Percentiles rank a stretch among this genome's conserved stretches.
Evolutionary conservation across 2,888 invertebrate genomes (phyloP).

Genomic region (Taphrorychus bicolor): DNA sequence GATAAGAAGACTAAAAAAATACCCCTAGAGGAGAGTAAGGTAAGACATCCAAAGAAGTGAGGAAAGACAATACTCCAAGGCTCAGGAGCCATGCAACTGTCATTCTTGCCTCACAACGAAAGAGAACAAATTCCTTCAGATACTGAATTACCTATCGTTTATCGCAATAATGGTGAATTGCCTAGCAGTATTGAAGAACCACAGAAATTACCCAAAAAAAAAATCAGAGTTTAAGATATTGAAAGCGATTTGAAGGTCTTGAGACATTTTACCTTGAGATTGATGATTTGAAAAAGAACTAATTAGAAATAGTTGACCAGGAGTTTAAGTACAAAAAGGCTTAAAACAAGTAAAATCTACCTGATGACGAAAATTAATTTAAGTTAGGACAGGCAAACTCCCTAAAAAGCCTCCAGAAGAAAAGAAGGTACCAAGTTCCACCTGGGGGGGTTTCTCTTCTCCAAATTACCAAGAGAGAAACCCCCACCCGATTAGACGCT

Average conservation of each 20-base stretch:
- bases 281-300: constrained; percentile 57
- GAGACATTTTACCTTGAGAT: constrained; percentile 60
- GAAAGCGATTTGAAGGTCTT: constrained; percentile 58
- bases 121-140: constrained; percentile 53
- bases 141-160: constrained; percentile 54
- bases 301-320: constrained; percentile 54
- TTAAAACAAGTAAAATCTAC: constrained; percentile 46
- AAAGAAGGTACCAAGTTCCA: constrained; percentile 52
- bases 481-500: constrained; percentile 28
- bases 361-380: constrained; percentile 39
- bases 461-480: constrained; percentile 57
- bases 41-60: constrained; percentile 45
- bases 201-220: constrained; percentile 53
- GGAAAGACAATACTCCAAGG: constrained; percentile 44
- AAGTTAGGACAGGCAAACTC: constrained; percentile 57
- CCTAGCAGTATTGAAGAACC: constrained; percentile 63
- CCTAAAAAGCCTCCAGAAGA: constrained; percentile 52
- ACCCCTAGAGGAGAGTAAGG: constrained; percentile 13
- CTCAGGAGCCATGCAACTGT: constrained; percentile 63
- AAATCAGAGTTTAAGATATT: constrained; percentile 55
- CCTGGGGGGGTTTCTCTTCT: no score
- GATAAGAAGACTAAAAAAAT: neutral
- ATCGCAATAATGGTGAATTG: constrained; percentile 58
- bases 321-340: constrained; percentile 51
- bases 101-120: constrained; percentile 57